Conservation (phyloP, 2,888 invertebrate species). For the Rhodophaea formosa region DNA sequence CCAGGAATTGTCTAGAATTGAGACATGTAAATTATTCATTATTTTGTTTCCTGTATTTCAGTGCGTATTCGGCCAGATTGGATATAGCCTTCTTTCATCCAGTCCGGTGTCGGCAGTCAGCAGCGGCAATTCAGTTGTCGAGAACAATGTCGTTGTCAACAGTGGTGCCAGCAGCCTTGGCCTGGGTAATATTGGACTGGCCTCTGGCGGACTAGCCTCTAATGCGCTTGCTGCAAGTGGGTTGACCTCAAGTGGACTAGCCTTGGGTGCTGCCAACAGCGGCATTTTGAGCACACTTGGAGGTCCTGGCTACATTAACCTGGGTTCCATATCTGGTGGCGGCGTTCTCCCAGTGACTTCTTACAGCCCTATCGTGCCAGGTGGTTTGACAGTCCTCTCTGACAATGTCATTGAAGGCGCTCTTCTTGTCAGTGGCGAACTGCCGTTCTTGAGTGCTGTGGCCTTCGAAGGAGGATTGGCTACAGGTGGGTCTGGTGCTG, state of each 20-base stretch:
- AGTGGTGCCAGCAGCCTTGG: neutral
- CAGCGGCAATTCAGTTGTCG: conserved; percentile 1
- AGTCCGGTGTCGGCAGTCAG: neutral
- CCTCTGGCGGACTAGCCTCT: neutral
- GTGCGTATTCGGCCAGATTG: conserved; percentile 4
- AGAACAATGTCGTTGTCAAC: conserved; percentile 2
- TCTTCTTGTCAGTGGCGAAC: conserved; percentile 2
- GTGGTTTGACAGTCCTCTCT: conserved; percentile 8
- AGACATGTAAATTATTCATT: too few relatives aligned
- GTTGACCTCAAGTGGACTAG: neutral
- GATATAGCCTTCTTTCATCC: neutral
- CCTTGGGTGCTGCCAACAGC: neutral
- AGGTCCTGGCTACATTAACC: neutral
- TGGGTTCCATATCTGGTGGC: conserved; percentile 1
- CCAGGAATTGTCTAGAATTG: too few relatives aligned
- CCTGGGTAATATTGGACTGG: neutral
- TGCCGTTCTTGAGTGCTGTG: conserved; percentile 15
- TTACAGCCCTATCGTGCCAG: conserved; percentile 9
- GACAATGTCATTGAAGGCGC: conserved; percentile 12
- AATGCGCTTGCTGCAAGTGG: neutral
- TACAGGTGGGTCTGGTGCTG: neutral
- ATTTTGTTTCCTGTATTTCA: neutral
- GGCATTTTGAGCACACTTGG: neutral
- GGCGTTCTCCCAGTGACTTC: conserved; percentile 8
- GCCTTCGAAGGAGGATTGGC: conserved; percentile 12